A percentile compares a stretch with the other conserved stretches of the same genome.
These are phyloP conservation scores for Stomorhina lunata DNA, from an alignment of 2,888 invertebrate genomes.

Conservation along the genomic window DNA sequence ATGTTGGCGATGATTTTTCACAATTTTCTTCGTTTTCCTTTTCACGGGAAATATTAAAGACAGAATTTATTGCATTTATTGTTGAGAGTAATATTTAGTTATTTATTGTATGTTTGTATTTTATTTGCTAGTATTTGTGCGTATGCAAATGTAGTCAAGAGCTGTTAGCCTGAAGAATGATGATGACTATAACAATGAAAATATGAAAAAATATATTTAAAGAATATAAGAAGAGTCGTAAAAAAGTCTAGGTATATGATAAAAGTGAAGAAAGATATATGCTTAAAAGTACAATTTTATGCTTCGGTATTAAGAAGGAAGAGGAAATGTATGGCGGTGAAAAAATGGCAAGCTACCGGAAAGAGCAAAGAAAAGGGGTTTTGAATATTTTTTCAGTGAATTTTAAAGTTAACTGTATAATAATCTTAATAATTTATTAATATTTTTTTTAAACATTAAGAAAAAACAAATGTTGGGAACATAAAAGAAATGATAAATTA, in stretches of 20 bases:
- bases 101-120: not conserved
- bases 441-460: not conserved
- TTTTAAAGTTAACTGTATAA: not conserved
- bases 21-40: not conserved
- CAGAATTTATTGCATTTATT: conserved; percentile 32
- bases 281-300: not conserved
- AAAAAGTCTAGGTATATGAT: not conserved
- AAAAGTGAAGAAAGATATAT: not conserved
- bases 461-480: not conserved
- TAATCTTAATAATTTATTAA: conserved; percentile 19
- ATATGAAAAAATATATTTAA: not conserved
- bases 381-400: not conserved
- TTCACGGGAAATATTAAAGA: conserved; percentile 34
- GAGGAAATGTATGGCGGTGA: conserved; percentile 31
- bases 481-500: not conserved
- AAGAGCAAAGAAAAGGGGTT: not conserved
- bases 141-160: no score
- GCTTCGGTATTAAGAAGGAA: conserved; percentile 15
- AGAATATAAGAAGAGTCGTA: not conserved
- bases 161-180: not conserved
- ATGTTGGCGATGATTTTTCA: not conserved
- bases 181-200: not conserved
- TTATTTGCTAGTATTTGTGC: not conserved
- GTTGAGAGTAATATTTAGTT: not conserved
- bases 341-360: conserved; percentile 5